Evolutionary conservation across 2,888 invertebrate genomes (phyloP).

Genomic region (Meta bourneti): DNA sequence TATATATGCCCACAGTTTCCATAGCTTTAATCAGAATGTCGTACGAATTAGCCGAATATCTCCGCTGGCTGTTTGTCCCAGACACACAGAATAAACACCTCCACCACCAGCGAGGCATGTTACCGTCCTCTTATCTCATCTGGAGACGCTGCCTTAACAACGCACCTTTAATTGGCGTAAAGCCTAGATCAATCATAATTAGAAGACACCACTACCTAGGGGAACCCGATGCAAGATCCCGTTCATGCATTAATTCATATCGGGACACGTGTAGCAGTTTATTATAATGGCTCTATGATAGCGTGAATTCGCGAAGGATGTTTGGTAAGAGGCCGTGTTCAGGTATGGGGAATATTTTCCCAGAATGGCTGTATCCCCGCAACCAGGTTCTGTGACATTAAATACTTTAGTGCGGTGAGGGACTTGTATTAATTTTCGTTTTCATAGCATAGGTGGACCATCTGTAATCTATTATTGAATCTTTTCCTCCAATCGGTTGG

Average conservation of each 20-base stretch:
- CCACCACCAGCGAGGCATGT: background rate
- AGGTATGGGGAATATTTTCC: too few relatives aligned
- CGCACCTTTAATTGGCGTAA: conserved; percentile 38
- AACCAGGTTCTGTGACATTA: background rate
- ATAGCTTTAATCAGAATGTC: too few relatives aligned
- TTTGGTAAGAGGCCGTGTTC: too few relatives aligned
- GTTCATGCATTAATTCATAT: conserved; percentile 44
- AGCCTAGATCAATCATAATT: conserved; percentile 55
- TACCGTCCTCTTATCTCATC: background rate
- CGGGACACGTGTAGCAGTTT: conserved; percentile 24
- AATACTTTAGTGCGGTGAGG: background rate
- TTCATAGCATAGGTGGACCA: background rate
- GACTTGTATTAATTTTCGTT: background rate
- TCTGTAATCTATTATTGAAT: background rate
- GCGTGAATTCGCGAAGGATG: background rate
- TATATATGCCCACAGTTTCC: too few relatives aligned
- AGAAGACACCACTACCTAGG: background rate
- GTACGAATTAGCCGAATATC: too few relatives aligned
- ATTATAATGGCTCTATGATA: conserved; percentile 20
- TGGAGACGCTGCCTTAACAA: background rate
- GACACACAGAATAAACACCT: too few relatives aligned
- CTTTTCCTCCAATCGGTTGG: background rate
- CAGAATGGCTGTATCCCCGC: background rate
- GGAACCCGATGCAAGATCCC: conserved; percentile 13
- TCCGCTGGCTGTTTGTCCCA: too few relatives aligned